Base-by-base conservation (phyloP, 2,888 invertebrate genomes). In the Ellobium chinense region DNA sequence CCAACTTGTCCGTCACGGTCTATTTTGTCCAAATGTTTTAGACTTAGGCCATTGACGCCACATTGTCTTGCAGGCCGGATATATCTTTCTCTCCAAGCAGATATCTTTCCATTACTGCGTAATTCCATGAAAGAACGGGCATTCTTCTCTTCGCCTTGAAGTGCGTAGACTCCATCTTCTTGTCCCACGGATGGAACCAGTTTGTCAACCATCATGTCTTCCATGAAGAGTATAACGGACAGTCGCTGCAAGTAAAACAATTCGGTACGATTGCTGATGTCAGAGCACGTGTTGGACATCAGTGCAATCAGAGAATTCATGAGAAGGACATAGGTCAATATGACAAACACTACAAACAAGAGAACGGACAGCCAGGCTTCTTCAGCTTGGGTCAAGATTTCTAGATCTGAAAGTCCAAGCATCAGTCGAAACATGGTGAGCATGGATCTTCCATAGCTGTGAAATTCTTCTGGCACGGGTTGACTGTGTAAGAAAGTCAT, bases 171-270 rank as follows among this genome's bases (percentile, higher is more conserved):
- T n/a, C n/a, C n/a, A n/a, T n/a, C n/a, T n/a, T n/a, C n/a, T n/a
- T n/a, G n/a, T n/a, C n/a, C n/a, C n/a, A n/a, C n/a, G n/a, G n/a
- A n/a, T n/a, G n/a, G n/a, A n/a, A n/a, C n/a, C n/a, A n/a, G n/a
- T n/a, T n/a, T n/a, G n/a, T n/a, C n/a, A n/a, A n/a, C n/a, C 18
- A 70, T 46, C 70, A 70, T 39, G n/a, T 31, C 27, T 77, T 81
- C 81, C 72, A 81, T 4, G 31, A 81, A 34, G n/a, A 77, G 66
- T 21, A 81, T 69, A 29, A 77, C 72, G 0, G 81, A 81, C 39
- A 81, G 72, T 3, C 81, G 63, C 66, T 81, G 81, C n/a, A n/a
- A n/a, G n/a, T n/a, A n/a, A n/a, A n/a, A n/a, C n/a, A n/a, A n/a
- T n/a, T n/a, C n/a, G n/a, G n/a, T n/a, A n/a, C n/a, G n/a, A n/a